Evolutionary conservation across 1,140 invertebrate species (phyloP), one percentile per base, ranked within the genome.

Genomic region (Zaprionus camerounensis): DNA sequence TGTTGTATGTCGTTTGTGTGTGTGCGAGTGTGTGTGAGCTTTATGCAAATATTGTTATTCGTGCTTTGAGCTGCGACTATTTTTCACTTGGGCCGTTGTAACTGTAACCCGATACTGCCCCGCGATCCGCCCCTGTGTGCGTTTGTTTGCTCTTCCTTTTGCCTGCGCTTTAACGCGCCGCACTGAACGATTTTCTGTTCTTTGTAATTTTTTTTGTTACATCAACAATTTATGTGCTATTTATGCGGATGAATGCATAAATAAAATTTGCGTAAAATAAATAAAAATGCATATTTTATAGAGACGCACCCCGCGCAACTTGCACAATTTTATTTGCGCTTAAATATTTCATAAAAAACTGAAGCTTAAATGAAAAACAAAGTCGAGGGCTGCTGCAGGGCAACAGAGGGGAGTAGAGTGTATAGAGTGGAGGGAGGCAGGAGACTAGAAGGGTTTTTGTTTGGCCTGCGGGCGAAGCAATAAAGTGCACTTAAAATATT

Each of bases 161-260:
- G 55, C 46, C 56, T 63, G 49, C 59, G 22, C 41, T 76, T 83
- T 77, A 78, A 80, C 77, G 72, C 62, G 36, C 57, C 63, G 34
- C 71, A 34, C 44, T 51, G 51, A 69, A 51, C 71, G 58, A 56
- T 46, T 65, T 63, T 74, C 44, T 80, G 51, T 65, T 15, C 28
- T 49, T 63, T 76, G 76, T 63, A 46, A 44, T 55, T 55, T 71
- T 63, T 67, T 68, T 71, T 71, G 74, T 64, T 65, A 36, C 58
- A 78, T 46, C n/a, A 67, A 59, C 44, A 61, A 75, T 71, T 67
- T 69, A 59, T 82, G 64, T 80, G 55, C 71, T 71, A 80, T 68
- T 81, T 76, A 83, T 87, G 84, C 80, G 84, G 80, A 83, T 83
- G 84, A 83, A 88, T 84, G 81, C 76, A 88, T 88, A 83, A 80